phyloP scores from a whole-genome alignment of 2,113 vertebrate species.

The Acinonyx jubatus region DNA sequence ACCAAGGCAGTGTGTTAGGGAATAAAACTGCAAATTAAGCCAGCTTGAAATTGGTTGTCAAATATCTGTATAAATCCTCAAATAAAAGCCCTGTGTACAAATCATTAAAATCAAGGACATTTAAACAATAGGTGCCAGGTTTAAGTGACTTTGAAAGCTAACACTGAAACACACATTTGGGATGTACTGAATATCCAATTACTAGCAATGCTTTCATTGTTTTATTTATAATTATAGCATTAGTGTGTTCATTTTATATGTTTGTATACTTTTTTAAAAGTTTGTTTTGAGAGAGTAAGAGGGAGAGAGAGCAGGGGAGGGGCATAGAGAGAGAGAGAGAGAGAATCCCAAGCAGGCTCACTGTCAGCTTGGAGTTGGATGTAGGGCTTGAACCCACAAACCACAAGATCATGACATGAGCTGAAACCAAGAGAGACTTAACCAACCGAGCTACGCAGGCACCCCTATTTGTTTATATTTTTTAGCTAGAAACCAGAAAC shows the following conservation, averaged over 20 bases:
- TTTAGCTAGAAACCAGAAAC: conserved; percentile 71
- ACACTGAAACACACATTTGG: conserved; percentile 26
- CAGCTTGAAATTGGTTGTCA: conserved; percentile 39
- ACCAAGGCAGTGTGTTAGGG: not conserved
- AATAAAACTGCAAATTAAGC: conserved; percentile 28
- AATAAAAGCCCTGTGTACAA: not conserved
- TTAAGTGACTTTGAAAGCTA: conserved; percentile 49
- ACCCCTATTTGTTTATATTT: conserved; percentile 27
- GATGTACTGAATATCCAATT: not conserved
- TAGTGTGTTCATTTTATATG: conserved; percentile 23
- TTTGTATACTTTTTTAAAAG: not conserved
- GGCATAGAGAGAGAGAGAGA: no score
- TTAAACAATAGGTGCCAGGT: not conserved
- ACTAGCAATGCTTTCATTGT: conserved; percentile 16
- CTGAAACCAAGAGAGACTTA: no score
- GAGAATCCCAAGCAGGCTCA: no score
- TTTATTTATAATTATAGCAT: conserved; percentile 29
- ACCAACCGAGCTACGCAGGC: no score
- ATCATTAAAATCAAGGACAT: conserved; percentile 29
- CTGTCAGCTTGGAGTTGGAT: no score
- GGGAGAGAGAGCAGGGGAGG: no score
- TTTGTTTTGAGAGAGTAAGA: no score
- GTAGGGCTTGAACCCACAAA: no score
- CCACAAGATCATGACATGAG: no score
- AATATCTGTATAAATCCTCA: conserved; percentile 35